These are phyloP conservation scores for Crocidura indochinensis DNA, from an alignment of 2,797 vertebrate species.

Conservation along the genomic window DNA sequence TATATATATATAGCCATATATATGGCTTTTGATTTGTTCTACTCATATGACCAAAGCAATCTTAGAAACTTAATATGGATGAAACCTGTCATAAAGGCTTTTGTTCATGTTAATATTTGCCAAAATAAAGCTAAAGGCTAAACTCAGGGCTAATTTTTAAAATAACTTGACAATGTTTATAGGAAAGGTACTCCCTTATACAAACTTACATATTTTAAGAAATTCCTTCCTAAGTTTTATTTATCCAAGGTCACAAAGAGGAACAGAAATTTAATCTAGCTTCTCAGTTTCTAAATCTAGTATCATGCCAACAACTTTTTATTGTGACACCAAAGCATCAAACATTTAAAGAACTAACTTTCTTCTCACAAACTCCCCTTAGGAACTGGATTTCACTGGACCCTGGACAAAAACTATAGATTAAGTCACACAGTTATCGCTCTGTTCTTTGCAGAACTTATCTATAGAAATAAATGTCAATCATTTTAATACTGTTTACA, in stretches of 20 bases:
- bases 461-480: slow-evolving; percentile 30
- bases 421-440: background rate
- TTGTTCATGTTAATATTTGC: slow-evolving; percentile 1
- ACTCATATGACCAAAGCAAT: slow-evolving; percentile 6
- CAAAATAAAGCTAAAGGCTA: background rate
- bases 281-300: slow-evolving; percentile 16
- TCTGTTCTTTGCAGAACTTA: background rate
- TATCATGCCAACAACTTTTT: background rate
- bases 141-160: slow-evolving; percentile 48
- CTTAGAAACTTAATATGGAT: slow-evolving; percentile 1
- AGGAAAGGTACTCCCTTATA: slow-evolving; percentile 11
- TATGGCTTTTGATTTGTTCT: background rate
- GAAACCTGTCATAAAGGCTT: background rate
- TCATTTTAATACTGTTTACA: background rate
- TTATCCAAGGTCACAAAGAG: slow-evolving; percentile 46
- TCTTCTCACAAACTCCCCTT: background rate
- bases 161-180: slow-evolving; percentile 21
- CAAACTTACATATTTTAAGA: background rate
- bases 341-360: background rate
- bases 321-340: background rate
- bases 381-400: background rate
- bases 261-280: slow-evolving; percentile 37
- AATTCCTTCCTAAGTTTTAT: slow-evolving; percentile 48
- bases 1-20: background rate
- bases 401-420: background rate